These are phyloP conservation scores for Galago senegalensis DNA, from an alignment of 2,797 vertebrate species.

Conservation along the genomic window DNA sequence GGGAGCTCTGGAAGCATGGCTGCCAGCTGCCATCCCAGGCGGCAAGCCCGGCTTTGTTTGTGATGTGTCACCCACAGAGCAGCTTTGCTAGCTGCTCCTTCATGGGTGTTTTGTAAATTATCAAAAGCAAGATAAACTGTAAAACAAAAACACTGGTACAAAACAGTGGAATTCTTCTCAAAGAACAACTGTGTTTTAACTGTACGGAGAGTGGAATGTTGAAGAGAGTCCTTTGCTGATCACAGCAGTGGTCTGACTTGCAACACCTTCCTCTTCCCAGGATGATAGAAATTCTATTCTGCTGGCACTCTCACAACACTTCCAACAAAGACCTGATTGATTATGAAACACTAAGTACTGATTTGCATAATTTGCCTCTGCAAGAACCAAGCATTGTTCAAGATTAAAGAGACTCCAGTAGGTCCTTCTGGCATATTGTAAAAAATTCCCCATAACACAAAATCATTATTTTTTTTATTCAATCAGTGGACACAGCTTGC, in stretches of 20 bases:
- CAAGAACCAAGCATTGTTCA: conserved; percentile 87
- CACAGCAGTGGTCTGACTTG: conserved; percentile 73
- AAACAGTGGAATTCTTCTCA: neutral
- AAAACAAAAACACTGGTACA: conserved; percentile 23
- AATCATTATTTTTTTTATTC: conserved; percentile 80
- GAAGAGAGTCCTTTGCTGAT: conserved; percentile 54
- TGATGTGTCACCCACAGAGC: conserved; percentile 51
- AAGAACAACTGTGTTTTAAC: neutral
- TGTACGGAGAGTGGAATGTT: neutral
- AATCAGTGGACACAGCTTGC: conserved; percentile 77
- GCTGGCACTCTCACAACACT: conserved; percentile 54
- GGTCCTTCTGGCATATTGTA: conserved; percentile 86
- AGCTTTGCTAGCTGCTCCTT: neutral
- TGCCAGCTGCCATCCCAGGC: conserved; percentile 82
- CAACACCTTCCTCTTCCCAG: neutral
- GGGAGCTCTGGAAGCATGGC: conserved; percentile 58
- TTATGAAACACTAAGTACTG: conserved; percentile 85
- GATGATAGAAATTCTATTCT: conserved; percentile 70
- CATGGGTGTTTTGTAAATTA: neutral
- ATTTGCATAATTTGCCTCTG: conserved; percentile 89
- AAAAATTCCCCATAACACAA: conserved; percentile 79
- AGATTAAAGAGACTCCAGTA: conserved; percentile 86
- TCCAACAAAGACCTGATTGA: conserved; percentile 85
- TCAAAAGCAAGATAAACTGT: conserved; percentile 17
- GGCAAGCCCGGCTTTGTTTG: conserved; percentile 75